Conservation (phyloP, 2,888 invertebrate species). For the Heteromurus nitidus region DNA sequence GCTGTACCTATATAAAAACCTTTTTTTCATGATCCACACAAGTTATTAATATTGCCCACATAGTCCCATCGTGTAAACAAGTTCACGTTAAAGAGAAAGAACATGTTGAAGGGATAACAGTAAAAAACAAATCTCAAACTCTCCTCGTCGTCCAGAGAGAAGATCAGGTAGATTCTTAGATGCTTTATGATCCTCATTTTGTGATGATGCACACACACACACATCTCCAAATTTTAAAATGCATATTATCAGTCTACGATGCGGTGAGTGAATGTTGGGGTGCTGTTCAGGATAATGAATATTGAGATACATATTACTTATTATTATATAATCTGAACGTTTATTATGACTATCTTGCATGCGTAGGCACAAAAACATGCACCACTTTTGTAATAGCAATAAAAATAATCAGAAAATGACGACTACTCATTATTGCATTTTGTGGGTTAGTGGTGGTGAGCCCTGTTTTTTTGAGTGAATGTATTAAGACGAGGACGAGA, state of each 20-base stretch:
- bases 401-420: conserved; percentile 22
- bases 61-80: conserved; percentile 48
- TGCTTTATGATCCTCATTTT: too few relatives aligned
- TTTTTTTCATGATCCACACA: conserved; percentile 32
- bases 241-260: too few relatives aligned
- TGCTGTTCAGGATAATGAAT: too few relatives aligned
- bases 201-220: too few relatives aligned
- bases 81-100: not conserved
- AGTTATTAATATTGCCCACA: conserved; percentile 55
- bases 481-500: not conserved
- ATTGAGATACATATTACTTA: too few relatives aligned
- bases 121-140: too few relatives aligned
- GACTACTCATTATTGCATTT: conserved; percentile 29
- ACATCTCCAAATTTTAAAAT: too few relatives aligned
- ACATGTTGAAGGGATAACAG: too few relatives aligned
- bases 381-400: conserved; percentile 15
- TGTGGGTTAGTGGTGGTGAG: not conserved
- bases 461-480: not conserved
- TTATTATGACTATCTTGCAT: not conserved
- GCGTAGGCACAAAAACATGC: conserved; percentile 22
- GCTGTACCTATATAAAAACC: conserved; percentile 20
- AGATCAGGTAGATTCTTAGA: conserved; percentile 15
- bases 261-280: too few relatives aligned
- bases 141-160: too few relatives aligned
- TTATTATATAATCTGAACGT: too few relatives aligned